Percentiles rank a stretch among this genome's conserved stretches.
Conservation (phyloP, 92 coral and sea anemone species). For the Phymanthus crucifer region DNA sequence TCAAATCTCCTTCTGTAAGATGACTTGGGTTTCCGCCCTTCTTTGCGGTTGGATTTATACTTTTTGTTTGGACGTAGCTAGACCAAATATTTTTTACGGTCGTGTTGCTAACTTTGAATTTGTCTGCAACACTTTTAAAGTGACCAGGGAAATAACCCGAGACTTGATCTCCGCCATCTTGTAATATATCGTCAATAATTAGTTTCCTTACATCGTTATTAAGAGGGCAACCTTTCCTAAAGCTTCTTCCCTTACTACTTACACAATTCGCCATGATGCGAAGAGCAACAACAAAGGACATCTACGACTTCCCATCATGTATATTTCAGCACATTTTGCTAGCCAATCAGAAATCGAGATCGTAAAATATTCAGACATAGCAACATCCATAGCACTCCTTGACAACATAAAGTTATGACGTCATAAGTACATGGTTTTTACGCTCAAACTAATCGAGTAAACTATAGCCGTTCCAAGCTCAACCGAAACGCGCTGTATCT, state of each 20-base stretch:
- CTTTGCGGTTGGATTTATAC: conserved; percentile 33
- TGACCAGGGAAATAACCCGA: conserved; percentile 30
- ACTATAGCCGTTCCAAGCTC: no score
- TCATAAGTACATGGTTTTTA: no score
- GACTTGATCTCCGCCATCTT: conserved; percentile 44
- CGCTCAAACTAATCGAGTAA: no score
- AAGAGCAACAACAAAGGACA: no score
- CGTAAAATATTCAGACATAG: no score
- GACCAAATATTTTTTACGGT: conserved; percentile 47
- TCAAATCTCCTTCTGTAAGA: conserved; percentile 18
- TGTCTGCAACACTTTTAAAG: conserved; percentile 38
- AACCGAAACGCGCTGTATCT: no score
- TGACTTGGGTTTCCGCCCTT: conserved; percentile 23
- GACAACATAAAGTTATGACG: no score
- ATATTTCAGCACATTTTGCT: no score
- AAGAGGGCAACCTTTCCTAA: background rate
- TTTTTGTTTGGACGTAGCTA: conserved; percentile 30
- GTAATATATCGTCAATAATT: conserved; percentile 44
- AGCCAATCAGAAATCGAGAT: no score
- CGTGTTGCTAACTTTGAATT: conserved; percentile 41
- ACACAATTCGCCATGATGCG: no score
- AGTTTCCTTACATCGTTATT: conserved; percentile 8
- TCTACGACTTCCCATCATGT: no score
- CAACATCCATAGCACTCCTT: no score
- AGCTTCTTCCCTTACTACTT: conserved; percentile 5